Percentiles rank a stretch among this genome's conserved stretches.
Evolutionary conservation across 2,797 vertebrate genomes (phyloP).

Genomic region (Bradypus variegatus): DNA sequence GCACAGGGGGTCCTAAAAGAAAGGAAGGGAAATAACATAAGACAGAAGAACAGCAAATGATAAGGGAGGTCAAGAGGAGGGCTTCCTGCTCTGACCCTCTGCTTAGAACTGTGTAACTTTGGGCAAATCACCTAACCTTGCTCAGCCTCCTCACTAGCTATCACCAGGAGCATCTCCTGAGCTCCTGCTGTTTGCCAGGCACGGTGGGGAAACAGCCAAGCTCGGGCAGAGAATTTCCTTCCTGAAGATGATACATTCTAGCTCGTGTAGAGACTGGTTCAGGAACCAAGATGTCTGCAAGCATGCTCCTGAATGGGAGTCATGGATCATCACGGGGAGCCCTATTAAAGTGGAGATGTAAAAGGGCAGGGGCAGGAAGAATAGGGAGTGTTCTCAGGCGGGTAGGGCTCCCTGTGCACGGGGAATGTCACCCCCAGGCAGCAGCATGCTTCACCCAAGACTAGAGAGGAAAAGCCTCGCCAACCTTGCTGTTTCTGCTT

Average conservation of each 20-base stretch:
- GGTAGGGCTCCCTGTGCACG: background rate
- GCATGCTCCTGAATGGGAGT: background rate
- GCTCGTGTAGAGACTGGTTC: background rate
- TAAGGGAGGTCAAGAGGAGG: background rate
- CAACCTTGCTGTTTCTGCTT: background rate
- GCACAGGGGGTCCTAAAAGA: background rate
- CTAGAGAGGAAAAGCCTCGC: background rate
- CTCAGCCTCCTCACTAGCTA: background rate
- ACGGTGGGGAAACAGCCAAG: background rate
- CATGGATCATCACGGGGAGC: background rate
- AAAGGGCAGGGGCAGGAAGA: background rate
- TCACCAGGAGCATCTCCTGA: background rate
- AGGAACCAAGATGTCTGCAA: background rate
- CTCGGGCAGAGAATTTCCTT: background rate
- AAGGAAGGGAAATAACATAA: background rate
- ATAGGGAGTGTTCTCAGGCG: background rate
- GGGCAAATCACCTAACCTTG: no score
- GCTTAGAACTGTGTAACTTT: background rate
- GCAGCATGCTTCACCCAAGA: no score
- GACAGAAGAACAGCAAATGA: background rate
- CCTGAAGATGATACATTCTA: background rate
- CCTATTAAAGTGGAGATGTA: background rate
- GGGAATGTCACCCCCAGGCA: background rate
- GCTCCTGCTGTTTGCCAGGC: background rate
- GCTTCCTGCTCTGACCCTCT: background rate